Evolutionary conservation across 2,797 vertebrate genomes (phyloP).

Genomic region (Eulemur coronatus): DNA sequence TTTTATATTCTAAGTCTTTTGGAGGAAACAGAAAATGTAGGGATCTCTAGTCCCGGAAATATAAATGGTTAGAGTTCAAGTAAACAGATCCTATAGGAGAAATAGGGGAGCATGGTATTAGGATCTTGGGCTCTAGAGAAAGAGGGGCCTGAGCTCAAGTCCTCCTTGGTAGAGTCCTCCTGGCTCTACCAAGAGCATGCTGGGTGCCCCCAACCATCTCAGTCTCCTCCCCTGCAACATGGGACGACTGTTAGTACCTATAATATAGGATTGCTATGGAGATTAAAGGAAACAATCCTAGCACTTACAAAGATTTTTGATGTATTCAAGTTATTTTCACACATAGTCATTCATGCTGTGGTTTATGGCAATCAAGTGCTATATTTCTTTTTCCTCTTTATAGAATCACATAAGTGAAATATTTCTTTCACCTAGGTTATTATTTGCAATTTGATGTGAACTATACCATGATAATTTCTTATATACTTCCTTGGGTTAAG

Average conservation of each 20-base stretch:
- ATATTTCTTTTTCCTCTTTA: constrained; percentile 6
- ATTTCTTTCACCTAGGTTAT: constrained; percentile 48
- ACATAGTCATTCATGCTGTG: constrained; percentile 27
- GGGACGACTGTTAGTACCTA: neutral
- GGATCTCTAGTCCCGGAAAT: neutral
- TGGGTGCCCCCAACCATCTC: neutral
- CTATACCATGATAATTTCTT: neutral
- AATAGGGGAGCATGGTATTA: neutral
- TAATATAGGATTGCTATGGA: neutral
- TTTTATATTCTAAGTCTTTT: neutral
- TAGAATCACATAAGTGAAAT: neutral
- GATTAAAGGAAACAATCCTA: neutral
- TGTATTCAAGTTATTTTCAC: neutral
- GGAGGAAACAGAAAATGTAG: constrained; percentile 14
- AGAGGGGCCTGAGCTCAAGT: neutral
- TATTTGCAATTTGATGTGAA: neutral
- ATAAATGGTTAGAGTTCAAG: neutral
- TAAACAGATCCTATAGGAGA: neutral
- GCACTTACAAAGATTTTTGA: neutral
- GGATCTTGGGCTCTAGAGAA: neutral
- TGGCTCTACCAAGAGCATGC: neutral
- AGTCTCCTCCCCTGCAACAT: neutral
- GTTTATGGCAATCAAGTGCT: constrained; percentile 50
- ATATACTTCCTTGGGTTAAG: neutral
- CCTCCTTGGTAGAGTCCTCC: too few relatives aligned